Conservation (phyloP, 1,140 invertebrate species). For the Pseudomyrmex flavicornis region DNA sequence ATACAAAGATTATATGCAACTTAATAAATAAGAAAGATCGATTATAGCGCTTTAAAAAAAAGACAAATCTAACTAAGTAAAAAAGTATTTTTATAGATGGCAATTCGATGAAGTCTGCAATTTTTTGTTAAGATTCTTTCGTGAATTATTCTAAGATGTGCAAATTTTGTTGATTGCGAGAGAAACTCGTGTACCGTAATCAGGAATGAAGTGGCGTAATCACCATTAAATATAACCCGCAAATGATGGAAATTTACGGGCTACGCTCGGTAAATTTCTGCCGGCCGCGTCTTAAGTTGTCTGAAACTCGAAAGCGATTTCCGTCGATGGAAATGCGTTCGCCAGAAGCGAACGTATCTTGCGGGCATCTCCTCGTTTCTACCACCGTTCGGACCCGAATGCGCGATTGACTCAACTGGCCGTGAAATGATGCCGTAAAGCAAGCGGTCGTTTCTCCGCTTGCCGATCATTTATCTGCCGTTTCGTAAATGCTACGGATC, state of each 20-base stretch:
- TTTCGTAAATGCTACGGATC: slow-evolving; percentile 12
- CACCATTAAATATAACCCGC: slow-evolving; percentile 9
- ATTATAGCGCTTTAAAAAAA: not conserved
- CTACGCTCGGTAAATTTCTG: not conserved
- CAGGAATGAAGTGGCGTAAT: not conserved
- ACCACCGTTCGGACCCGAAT: slow-evolving; percentile 9
- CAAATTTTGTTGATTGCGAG: not conserved
- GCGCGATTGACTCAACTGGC: slow-evolving; percentile 40
- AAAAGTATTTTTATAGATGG: not conserved
- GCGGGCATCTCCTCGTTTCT: slow-evolving; percentile 32
- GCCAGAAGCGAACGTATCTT: slow-evolving; percentile 8
- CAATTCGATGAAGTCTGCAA: too few relatives aligned
- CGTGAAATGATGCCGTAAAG: slow-evolving; percentile 50
- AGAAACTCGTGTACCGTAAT: not conserved
- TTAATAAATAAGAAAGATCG: not conserved
- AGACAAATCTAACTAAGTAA: not conserved
- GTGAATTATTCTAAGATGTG: not conserved
- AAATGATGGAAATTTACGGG: not conserved
- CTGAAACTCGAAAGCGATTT: slow-evolving; percentile 2
- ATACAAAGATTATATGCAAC: not conserved
- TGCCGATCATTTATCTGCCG: slow-evolving; percentile 47
- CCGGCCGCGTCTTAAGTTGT: not conserved
- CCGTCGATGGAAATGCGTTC: slow-evolving; percentile 1
- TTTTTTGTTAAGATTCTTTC: not conserved
- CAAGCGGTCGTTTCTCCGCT: slow-evolving; percentile 30